Conservation (phyloP, 2,888 invertebrate species). For the Drosophila formosana region DNA sequence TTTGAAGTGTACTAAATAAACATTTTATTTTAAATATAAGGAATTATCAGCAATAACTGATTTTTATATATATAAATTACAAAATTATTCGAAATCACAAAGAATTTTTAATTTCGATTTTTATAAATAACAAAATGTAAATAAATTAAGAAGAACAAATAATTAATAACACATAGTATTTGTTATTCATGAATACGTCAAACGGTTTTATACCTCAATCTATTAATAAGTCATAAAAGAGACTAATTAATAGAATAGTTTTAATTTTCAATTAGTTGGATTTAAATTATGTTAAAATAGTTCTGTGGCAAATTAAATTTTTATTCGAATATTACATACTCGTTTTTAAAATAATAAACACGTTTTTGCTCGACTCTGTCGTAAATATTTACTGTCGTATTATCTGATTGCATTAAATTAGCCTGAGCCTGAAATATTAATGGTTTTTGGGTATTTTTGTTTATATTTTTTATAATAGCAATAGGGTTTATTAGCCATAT, state of each 20-base stretch:
- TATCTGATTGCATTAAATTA: slow-evolving; percentile 31
- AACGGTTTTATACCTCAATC: not conserved
- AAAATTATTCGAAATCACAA: too few relatives aligned
- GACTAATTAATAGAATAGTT: not conserved
- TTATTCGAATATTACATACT: not conserved
- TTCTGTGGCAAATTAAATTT: not conserved
- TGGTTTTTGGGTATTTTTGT: slow-evolving; percentile 1
- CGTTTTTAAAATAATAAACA: slow-evolving; percentile 19
- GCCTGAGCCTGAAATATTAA: slow-evolving; percentile 1
- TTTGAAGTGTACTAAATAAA: too few relatives aligned
- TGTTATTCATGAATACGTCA: not conserved
- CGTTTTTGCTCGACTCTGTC: slow-evolving; percentile 1
- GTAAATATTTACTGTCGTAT: slow-evolving; percentile 16
- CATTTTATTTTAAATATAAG: too few relatives aligned
- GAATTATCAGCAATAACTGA: too few relatives aligned
- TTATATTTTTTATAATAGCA: slow-evolving; percentile 30
- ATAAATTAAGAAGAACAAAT: not conserved
- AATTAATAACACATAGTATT: too few relatives aligned
- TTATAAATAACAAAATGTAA: too few relatives aligned
- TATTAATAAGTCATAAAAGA: not conserved
- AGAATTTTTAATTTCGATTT: too few relatives aligned
- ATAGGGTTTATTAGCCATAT: slow-evolving; percentile 41
- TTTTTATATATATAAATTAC: too few relatives aligned
- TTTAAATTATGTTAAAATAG: not conserved
- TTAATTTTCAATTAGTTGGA: slow-evolving; percentile 11